These are phyloP conservation scores for Anastrepha ludens DNA, from an alignment of 1,140 invertebrate species.

Conservation along the genomic window DNA sequence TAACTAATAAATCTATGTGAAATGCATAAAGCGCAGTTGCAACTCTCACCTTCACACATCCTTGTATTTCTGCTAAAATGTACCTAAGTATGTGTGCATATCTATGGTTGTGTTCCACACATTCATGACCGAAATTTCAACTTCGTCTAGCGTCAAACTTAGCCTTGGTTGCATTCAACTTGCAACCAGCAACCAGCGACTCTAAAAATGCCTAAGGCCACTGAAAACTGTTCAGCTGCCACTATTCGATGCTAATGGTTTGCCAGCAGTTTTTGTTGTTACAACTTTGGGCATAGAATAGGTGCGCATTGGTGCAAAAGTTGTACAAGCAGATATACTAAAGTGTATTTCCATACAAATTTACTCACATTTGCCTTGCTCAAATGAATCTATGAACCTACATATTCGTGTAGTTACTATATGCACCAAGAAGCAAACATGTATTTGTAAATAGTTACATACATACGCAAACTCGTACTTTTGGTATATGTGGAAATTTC, in stretches of 20 bases:
- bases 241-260: constrained; percentile 24
- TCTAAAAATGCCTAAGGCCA: constrained; percentile 16
- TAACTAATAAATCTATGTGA: constrained; percentile 39
- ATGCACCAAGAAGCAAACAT: background rate
- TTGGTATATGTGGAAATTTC: background rate
- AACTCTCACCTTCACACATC: background rate
- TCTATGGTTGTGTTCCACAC: background rate
- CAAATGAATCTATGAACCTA: no score
- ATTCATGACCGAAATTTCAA: background rate
- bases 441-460: background rate
- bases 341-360: no score
- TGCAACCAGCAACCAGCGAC: background rate
- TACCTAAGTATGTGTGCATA: background rate
- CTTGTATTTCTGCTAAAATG: background rate
- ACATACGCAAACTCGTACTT: background rate
- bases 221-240: background rate
- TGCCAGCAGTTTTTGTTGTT: background rate
- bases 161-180: constrained; percentile 4
- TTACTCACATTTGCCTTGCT: no score
- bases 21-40: constrained; percentile 10
- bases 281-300: background rate
- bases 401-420: no score
- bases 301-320: background rate
- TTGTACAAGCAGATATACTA: background rate
- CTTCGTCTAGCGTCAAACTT: background rate